These are phyloP conservation scores for Micromesistius poutassou DNA, from an alignment of 2,797 vertebrate species.

Conservation along the genomic window DNA sequence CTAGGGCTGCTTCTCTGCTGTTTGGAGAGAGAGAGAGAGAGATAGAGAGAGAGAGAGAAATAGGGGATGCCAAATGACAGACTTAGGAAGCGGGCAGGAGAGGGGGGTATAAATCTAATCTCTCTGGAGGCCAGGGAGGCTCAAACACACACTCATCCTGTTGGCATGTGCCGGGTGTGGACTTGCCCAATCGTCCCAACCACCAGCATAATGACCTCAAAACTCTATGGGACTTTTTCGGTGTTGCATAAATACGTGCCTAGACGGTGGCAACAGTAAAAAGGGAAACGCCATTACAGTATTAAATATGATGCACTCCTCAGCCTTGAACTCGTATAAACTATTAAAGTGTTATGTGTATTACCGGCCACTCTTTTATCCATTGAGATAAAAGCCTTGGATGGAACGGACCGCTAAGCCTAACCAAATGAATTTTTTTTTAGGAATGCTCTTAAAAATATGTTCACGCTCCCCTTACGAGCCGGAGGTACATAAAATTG, in stretches of 20 bases:
- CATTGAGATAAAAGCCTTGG: background rate
- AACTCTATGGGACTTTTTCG: slow-evolving; percentile 25
- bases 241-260: slow-evolving; percentile 30
- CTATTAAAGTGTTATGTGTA: background rate
- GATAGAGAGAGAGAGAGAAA: background rate
- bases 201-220: slow-evolving; percentile 54
- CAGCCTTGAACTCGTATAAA: background rate
- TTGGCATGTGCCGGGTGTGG: slow-evolving; percentile 35
- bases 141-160: slow-evolving; percentile 26
- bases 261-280: slow-evolving; percentile 25
- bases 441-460: background rate
- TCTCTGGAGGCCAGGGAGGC: slow-evolving; percentile 56
- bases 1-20: slow-evolving; percentile 44
- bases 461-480: background rate
- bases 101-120: slow-evolving; percentile 69
- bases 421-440: background rate
- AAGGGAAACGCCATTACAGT: background rate
- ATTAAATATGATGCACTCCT: background rate
- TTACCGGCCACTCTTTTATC: background rate
- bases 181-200: slow-evolving; percentile 20
- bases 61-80: slow-evolving; percentile 62
- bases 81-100: slow-evolving; percentile 34
- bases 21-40: slow-evolving; percentile 25
- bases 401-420: background rate
- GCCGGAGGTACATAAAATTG: background rate